These are phyloP conservation scores for Eupithecia subumbrata DNA, from an alignment of 2,888 invertebrate genomes.

Conservation along the genomic window DNA sequence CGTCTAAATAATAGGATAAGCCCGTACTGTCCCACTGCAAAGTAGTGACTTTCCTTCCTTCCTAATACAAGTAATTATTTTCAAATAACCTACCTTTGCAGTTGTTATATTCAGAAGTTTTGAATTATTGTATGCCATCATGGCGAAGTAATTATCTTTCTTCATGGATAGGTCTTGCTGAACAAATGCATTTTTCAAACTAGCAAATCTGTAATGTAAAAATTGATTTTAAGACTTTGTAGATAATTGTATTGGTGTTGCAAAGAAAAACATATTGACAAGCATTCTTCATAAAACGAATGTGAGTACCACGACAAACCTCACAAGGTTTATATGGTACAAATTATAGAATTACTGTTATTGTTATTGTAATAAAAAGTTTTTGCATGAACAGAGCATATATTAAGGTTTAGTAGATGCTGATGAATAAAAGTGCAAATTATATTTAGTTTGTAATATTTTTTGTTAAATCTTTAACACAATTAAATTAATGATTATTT, in stretches of 20 bases:
- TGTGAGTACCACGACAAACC: no score
- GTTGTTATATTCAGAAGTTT: conserved; percentile 95
- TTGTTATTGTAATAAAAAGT: no score
- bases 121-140: conserved; percentile 95
- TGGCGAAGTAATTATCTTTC: conserved; percentile 88
- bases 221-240: background rate
- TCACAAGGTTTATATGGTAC: no score
- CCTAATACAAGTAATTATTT: background rate
- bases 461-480: no score
- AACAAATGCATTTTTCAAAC: conserved; percentile 79
- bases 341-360: no score
- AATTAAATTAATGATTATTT: no score
- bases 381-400: background rate
- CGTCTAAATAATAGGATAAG: no score
- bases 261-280: conserved; percentile 24
- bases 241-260: background rate
- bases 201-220: conserved; percentile 71
- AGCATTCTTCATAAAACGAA: background rate
- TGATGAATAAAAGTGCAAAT: no score
- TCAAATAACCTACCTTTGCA: conserved; percentile 84
- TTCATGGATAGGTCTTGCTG: conserved; percentile 87
- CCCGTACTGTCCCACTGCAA: no score
- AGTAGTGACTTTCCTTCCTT: no score
- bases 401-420: background rate
- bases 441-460: no score